phyloP scores from a whole-genome alignment of 37 sponge, comb jelly and placozoan genomes.

The Chondrosia reniformis region DNA sequence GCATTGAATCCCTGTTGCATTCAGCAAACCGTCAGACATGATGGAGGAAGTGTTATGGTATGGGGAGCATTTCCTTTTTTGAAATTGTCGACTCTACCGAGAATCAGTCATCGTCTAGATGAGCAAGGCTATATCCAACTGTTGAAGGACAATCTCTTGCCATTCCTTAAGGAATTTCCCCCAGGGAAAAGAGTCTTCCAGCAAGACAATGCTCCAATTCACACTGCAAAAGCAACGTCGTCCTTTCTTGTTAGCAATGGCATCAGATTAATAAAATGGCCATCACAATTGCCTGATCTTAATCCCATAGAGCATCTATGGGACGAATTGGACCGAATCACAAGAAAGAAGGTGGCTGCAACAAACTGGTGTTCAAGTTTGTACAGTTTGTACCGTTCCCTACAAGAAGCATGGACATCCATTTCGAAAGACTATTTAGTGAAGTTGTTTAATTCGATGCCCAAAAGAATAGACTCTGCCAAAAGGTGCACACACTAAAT shows the following conservation, averaged over 20 bases:
- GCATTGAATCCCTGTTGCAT: not conserved
- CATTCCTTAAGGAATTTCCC: not conserved
- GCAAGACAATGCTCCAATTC: not conserved
- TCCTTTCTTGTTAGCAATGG: not conserved
- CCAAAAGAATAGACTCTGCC: no score
- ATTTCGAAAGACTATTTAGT: no score
- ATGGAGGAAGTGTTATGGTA: not conserved
- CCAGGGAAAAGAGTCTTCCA: not conserved
- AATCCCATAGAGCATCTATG: not conserved
- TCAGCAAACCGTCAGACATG: not conserved
- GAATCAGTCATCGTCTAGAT: not conserved
- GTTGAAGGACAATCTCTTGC: not conserved
- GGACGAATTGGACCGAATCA: no score
- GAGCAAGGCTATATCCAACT: not conserved
- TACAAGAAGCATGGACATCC: no score
- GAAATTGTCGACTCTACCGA: not conserved
- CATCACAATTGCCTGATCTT: not conserved
- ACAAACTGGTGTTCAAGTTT: no score
- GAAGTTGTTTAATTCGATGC: no score
- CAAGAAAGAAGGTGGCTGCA: no score
- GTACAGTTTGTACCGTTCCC: no score
- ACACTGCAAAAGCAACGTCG: not conserved
- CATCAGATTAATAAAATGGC: not conserved
- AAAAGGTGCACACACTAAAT: no score
- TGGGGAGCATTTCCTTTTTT: not conserved